Evolutionary conservation across 2,113 vertebrate species (phyloP).

Genomic region (Cebidichthys violaceus): DNA sequence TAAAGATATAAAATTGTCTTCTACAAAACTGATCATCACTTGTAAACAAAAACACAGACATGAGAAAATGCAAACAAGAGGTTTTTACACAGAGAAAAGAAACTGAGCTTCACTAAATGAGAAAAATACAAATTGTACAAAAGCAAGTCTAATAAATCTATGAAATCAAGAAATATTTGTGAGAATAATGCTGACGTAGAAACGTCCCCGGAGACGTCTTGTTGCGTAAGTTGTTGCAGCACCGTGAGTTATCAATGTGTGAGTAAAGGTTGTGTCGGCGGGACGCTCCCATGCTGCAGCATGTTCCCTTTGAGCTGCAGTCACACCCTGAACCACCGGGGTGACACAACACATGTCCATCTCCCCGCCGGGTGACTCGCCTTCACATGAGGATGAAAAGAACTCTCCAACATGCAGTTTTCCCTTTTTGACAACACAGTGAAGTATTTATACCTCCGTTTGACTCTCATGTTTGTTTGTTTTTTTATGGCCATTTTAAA

Average conservation of each 20-base stretch:
- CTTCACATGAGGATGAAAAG: background rate
- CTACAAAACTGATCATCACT: background rate
- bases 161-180: background rate
- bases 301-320: slow-evolving; percentile 31
- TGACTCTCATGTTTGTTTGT: background rate
- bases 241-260: slow-evolving; percentile 41
- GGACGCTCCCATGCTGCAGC: slow-evolving; percentile 57
- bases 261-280: slow-evolving; percentile 60
- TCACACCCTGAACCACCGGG: slow-evolving; percentile 43
- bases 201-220: slow-evolving; percentile 4
- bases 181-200: slow-evolving; percentile 9
- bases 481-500: background rate
- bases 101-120: background rate
- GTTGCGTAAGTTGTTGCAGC: slow-evolving; percentile 25
- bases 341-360: slow-evolving; percentile 14
- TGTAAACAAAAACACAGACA: background rate
- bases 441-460: background rate
- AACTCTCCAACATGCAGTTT: background rate
- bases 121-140: background rate
- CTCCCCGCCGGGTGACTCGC: background rate
- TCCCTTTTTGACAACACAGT: background rate
- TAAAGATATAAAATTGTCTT: too few relatives aligned
- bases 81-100: background rate
- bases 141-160: background rate
- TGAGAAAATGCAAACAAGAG: background rate